A percentile compares a stretch with the other conserved stretches of the same genome.
phyloP scores from a whole-genome alignment of 2,797 vertebrate genomes.

The Telmatherina bonti region DNA sequence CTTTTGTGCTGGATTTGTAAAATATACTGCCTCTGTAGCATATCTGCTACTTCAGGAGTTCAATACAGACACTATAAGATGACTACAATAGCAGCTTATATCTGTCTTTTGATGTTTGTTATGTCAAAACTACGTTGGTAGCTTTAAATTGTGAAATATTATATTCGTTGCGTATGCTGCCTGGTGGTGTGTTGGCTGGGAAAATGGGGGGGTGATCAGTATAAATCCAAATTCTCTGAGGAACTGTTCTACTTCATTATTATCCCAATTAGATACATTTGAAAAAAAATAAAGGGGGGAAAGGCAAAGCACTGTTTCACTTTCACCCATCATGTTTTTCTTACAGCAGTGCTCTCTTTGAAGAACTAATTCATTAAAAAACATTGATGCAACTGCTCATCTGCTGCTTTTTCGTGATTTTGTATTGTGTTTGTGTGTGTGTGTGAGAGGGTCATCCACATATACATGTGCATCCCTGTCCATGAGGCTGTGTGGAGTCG shows the following conservation, averaged over 20 bases:
- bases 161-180: constrained; percentile 2
- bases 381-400: constrained; percentile 18
- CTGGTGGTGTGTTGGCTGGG: constrained; percentile 9
- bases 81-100: constrained; percentile 11
- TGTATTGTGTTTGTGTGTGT: constrained; percentile 20
- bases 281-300: too few species aligned
- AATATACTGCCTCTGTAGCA: constrained; percentile 10
- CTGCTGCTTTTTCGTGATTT: constrained; percentile 30
- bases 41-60: constrained; percentile 18
- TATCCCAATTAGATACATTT: too few species aligned
- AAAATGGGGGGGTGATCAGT: constrained; percentile 4
- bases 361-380: constrained; percentile 38
- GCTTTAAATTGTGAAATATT: constrained; percentile 12
- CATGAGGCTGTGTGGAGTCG: constrained; percentile 21
- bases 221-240: constrained; percentile 21
- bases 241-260: constrained; percentile 24
- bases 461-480: neutral
- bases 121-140: constrained; percentile 3
- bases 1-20: constrained; percentile 14
- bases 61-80: constrained; percentile 26
- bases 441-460: too few species aligned
- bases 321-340: too few species aligned
- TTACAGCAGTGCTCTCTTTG: constrained; percentile 42
- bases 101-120: constrained; percentile 3
- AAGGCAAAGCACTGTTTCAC: neutral